Evolutionary conservation across 2,888 invertebrate species (phyloP), one percentile per base, ranked within the genome.

Genomic region (Acrobasis suavella): DNA sequence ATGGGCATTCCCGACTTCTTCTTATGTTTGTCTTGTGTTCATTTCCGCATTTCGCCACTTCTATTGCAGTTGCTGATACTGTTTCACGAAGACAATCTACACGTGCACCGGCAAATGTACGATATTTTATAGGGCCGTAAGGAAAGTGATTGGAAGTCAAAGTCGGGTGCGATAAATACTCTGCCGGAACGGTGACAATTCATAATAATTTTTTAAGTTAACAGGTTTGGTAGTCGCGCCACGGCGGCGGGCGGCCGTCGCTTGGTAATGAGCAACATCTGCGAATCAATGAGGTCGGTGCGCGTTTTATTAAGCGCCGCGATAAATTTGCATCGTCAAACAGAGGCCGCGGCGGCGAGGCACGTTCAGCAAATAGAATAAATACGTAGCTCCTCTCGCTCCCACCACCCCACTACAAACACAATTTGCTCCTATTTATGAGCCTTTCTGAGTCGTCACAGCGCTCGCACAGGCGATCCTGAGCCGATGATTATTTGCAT

Each of bases 321-420:
- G 84, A 90, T 90, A 89, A 89, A 91, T 91, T 91, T 90, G 88
- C 90, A 91, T 92, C 85, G 82, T 83, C 87, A 89, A 91, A 89
- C 86, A 89, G 85, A 77, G 83, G 74, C 85, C 83, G 83, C 81
- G 81, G 82, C 81, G 79, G 76, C 78, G 84, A 80, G 78, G 89
- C 91, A 91, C 91, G 90, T 91, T 90, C 90, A 75, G 80, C 85
- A 91, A 91, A 91, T 90, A 89, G 85, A 90, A 88, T 90, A 87
- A 91, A 89, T 90, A 89, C 84, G 83, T 76, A 78, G 80, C 81
- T 81, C 78, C 79, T 78, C 78, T 74, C 77, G 77, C 71, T 73
- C 75, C 72, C 75, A 74, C 78, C 74, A 72, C 80, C 78, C 80
- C 80, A 80, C 74, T 76, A 79, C 85, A 89, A 91, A 90, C 83